Evolutionary conservation across 2,888 invertebrate species (phyloP), one percentile per base, ranked within the genome.

Genomic region (Macaria notata): DNA sequence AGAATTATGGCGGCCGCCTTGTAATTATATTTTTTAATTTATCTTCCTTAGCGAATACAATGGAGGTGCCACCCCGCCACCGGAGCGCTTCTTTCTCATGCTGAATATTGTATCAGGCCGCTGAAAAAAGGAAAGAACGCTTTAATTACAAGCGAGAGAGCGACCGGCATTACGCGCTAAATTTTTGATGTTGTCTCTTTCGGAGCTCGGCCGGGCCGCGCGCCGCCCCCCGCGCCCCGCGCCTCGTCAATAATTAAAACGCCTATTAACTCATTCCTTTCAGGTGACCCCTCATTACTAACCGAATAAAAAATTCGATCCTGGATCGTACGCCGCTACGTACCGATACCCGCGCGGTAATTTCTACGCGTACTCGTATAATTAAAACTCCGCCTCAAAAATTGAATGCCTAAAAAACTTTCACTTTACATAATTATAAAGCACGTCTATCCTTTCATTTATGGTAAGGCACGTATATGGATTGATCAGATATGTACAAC

Each of bases 11-110:
- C 93, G 92, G 92, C 91, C 92, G 92, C 92, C 92, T 92, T 92
- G 93, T 93, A 93, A 93, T 93, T 93, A 93, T 93, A 93, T 93
- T 93, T 93, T 93, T 93, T 93, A 93, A 93, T 93, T 93, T 93
- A 93, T 93, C 93, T 93, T 93, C 93, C 93, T 93, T 93, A 93
- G 92, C 92, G 92, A 90, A 88, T 89, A 92, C 92, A 92, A 92
- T 92, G 90, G 90, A 89, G 91, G 91, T 89, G 89, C 91, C 91
- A 88, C 91, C 91, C 88, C 81, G 87, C 89, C 87, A 86, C 89
- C 86, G 84, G 76, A 88, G 83, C 87, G 88, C 89, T 88, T 89
- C 90, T 89, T 90, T 88, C 90, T 89, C 88, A 88, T 89, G 88
- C 90, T 90, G 91, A 90, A 90, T 91, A 91, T 90, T 90, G 91